Evolutionary conservation across 2,797 vertebrate species (phyloP).

Genomic region (Melanotaenia boesemani): DNA sequence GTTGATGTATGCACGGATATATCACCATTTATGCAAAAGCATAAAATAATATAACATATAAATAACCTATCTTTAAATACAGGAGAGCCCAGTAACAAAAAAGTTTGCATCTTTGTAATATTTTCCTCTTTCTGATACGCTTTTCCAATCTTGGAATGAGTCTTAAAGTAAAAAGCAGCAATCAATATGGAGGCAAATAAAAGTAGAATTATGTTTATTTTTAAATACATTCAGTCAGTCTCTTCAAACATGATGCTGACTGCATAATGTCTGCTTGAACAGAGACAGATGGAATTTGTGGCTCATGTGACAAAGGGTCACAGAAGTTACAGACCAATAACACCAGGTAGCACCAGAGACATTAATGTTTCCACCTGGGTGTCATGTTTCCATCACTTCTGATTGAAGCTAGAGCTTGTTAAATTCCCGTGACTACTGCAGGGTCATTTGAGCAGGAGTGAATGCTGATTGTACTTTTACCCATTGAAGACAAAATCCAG

Average conservation of each 20-base stretch:
- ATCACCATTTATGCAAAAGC: neutral
- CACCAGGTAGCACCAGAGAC: neutral
- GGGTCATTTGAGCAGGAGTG: neutral
- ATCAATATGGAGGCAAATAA: no score
- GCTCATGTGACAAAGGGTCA: neutral
- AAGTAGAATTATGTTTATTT: no score
- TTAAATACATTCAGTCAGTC: no score
- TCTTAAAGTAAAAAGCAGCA: no score
- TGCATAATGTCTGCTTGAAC: neutral
- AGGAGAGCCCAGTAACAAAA: neutral
- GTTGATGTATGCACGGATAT: neutral
- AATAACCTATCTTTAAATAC: neutral
- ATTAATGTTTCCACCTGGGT: neutral
- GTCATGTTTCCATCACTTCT: neutral
- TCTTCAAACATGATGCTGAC: no score
- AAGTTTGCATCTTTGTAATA: no score
- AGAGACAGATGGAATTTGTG: neutral
- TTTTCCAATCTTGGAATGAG: neutral
- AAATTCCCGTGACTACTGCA: neutral
- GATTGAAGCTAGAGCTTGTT: neutral
- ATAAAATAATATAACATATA: neutral
- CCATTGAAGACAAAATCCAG: neutral
- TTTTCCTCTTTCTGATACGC: neutral
- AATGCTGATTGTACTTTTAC: neutral
- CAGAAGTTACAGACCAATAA: neutral